These are phyloP conservation scores for Meiosimyza platycephala DNA, from an alignment of 2,888 invertebrate genomes.

Conservation along the genomic window DNA sequence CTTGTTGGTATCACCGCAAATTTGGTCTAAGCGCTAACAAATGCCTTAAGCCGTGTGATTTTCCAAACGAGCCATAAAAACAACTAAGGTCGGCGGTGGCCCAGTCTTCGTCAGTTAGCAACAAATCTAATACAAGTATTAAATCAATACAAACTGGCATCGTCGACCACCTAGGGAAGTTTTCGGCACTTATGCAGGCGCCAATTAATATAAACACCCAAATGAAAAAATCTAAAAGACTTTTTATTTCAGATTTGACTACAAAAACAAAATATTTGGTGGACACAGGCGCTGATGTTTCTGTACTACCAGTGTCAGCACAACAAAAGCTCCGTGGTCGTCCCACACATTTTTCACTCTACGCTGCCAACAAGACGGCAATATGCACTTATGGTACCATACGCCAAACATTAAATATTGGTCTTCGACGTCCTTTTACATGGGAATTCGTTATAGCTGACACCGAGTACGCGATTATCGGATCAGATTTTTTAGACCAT, in stretches of 20 bases:
- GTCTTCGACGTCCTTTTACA: not conserved
- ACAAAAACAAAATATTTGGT: not conserved
- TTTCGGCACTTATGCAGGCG: not conserved
- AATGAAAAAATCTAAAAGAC: not conserved
- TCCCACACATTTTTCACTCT: not conserved
- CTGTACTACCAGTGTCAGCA: not conserved
- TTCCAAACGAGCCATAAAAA: not conserved
- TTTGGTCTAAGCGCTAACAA: not conserved
- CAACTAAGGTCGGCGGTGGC: not conserved
- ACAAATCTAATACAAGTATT: not conserved
- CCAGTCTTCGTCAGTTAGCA: not conserved
- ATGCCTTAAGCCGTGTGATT: not conserved
- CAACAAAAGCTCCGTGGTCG: not conserved
- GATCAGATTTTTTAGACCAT: slow-evolving; percentile 4
- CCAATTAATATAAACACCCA: not conserved
- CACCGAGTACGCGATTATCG: slow-evolving; percentile 5
- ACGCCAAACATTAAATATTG: not conserved
- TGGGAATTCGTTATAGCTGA: not conserved
- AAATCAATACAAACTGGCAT: not conserved
- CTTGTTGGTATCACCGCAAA: slow-evolving; percentile 2
- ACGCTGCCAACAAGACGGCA: not conserved
- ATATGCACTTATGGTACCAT: not conserved
- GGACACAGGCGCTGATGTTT: not conserved
- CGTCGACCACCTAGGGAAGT: not conserved
- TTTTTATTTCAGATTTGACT: not conserved